Evolutionary conservation across 2,888 invertebrate genomes (phyloP).

Genomic region (Apotomis capreana): DNA sequence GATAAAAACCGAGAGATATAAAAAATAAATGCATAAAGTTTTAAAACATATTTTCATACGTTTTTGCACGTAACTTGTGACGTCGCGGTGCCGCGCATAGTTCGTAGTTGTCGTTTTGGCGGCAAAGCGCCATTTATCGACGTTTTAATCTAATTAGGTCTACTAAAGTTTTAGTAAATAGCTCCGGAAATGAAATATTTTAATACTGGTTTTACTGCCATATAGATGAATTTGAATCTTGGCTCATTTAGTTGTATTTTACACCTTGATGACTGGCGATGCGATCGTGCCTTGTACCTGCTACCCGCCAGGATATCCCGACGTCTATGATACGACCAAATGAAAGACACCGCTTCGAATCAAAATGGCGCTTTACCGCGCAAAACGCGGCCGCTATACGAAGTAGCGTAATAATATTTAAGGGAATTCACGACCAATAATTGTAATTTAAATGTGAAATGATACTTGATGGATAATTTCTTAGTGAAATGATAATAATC

Average conservation of each 20-base stretch:
- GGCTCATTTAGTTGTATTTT: slow-evolving; percentile 18
- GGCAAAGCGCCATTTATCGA: slow-evolving; percentile 55
- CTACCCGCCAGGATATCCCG: slow-evolving; percentile 16
- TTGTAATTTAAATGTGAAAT: slow-evolving; percentile 75
- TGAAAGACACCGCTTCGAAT: slow-evolving; percentile 38
- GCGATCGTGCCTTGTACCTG: slow-evolving; percentile 13
- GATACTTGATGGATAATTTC: slow-evolving; percentile 68
- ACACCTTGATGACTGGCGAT: background rate
- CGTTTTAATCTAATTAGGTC: slow-evolving; percentile 41
- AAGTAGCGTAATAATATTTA: slow-evolving; percentile 71
- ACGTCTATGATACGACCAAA: slow-evolving; percentile 41
- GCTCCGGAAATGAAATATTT: slow-evolving; percentile 34
- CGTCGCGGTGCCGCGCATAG: slow-evolving; percentile 64
- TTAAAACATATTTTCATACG: slow-evolving; percentile 81
- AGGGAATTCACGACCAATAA: slow-evolving; percentile 82
- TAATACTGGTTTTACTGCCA: slow-evolving; percentile 32
- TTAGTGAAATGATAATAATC: slow-evolving; percentile 79
- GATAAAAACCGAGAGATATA: slow-evolving; percentile 77
- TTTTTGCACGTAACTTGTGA: slow-evolving; percentile 79
- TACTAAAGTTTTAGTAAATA: slow-evolving; percentile 18
- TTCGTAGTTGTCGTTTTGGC: slow-evolving; percentile 60
- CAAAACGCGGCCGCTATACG: slow-evolving; percentile 59
- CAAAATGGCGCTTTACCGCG: slow-evolving; percentile 58
- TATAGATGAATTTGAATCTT: slow-evolving; percentile 21
- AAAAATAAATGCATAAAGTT: slow-evolving; percentile 76